phyloP scores from a whole-genome alignment of 2,797 vertebrate genomes.

The Discoglossus pictus region DNA sequence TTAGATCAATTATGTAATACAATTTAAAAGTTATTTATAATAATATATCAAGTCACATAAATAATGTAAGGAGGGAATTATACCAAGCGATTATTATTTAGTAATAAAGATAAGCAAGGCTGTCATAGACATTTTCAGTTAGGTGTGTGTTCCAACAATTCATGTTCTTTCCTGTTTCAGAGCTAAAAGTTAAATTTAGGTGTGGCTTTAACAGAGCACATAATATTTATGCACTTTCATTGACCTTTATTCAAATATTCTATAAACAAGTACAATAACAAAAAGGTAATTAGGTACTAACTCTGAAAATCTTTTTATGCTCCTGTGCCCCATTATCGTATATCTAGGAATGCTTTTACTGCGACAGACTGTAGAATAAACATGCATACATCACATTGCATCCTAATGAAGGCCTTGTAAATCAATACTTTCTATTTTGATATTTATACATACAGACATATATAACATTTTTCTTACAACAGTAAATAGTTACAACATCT shows the following conservation, averaged over 20 bases:
- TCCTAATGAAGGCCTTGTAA: too few relatives aligned
- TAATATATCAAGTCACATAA: too few relatives aligned
- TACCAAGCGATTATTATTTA: too few relatives aligned
- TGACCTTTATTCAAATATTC: conserved; percentile 71
- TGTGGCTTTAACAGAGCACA: conserved; percentile 63
- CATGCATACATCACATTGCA: conserved; percentile 26
- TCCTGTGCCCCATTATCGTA: conserved; percentile 48
- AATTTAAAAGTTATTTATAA: too few relatives aligned
- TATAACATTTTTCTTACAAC: too few relatives aligned
- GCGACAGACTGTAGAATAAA: conserved; percentile 51
- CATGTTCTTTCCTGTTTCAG: conserved; percentile 74
- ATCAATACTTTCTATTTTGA: too few relatives aligned
- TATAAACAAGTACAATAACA: conserved; percentile 60
- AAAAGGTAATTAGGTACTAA: conserved; percentile 58
- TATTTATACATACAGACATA: too few relatives aligned
- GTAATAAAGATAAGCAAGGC: too few relatives aligned
- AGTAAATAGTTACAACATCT: too few relatives aligned
- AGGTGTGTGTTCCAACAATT: conserved; percentile 21
- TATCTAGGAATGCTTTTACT: conserved; percentile 63
- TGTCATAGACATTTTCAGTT: background rate
- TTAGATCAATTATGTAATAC: too few relatives aligned
- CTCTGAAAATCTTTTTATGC: conserved; percentile 38
- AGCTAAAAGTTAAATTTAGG: conserved; percentile 62
- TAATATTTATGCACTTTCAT: conserved; percentile 69
- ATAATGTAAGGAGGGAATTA: too few relatives aligned